phyloP scores from a whole-genome alignment of 1,140 invertebrate genomes.

The Aphaenogaster ashmeadi region DNA sequence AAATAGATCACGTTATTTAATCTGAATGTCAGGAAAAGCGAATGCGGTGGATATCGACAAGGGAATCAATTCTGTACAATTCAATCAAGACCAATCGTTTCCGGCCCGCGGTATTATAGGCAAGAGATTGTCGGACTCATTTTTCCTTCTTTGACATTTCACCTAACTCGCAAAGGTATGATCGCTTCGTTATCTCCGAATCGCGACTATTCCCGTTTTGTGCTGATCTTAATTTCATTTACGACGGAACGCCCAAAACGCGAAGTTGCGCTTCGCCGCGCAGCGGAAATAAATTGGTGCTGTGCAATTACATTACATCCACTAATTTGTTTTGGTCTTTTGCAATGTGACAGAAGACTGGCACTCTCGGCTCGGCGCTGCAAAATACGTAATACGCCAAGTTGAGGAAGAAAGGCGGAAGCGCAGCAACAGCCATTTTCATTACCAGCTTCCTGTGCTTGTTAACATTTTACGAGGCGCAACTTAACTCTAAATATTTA shows the following conservation, averaged over 20 bases:
- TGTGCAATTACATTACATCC: conserved; percentile 63
- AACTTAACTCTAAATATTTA: conserved; percentile 55
- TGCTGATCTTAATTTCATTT: conserved; percentile 64
- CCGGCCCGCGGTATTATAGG: conserved; percentile 26
- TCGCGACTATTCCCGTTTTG: conserved; percentile 30
- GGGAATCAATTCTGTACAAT: conserved; percentile 38
- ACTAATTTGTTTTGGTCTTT: conserved; percentile 66
- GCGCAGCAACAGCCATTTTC: conserved; percentile 60
- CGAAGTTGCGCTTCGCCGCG: conserved; percentile 51
- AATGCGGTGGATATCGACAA: conserved; percentile 42
- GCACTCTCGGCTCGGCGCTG: conserved; percentile 46
- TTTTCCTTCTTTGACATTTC: conserved; percentile 10
- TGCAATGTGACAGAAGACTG: conserved; percentile 64
- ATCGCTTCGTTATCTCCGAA: conserved; percentile 61
- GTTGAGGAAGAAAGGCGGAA: conserved; percentile 52
- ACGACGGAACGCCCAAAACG: conserved; percentile 49
- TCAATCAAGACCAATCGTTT: conserved; percentile 52
- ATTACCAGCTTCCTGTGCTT: conserved; percentile 45
- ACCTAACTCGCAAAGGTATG: not conserved
- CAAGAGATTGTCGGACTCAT: conserved; percentile 20
- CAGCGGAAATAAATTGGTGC: conserved; percentile 57
- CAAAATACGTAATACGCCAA: conserved; percentile 50
- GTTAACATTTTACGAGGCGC: conserved; percentile 57
- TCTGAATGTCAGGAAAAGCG: conserved; percentile 49
- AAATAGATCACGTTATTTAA: conserved; percentile 55